phyloP scores from a whole-genome alignment of 2,797 vertebrate species.

The Aldrovandia affinis region DNA sequence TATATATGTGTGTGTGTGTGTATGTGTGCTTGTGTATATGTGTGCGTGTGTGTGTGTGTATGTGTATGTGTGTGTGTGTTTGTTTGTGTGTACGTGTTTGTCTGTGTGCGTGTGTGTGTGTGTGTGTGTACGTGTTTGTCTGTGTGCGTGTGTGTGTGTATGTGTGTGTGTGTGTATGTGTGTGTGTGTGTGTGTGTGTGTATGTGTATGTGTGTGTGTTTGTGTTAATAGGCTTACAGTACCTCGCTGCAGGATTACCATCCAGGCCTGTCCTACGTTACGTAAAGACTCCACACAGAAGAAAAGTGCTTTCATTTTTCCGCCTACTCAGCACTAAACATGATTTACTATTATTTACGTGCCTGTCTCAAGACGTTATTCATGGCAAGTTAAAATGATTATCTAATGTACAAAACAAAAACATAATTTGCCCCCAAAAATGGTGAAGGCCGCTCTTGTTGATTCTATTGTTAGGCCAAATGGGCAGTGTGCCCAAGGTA shows the following conservation, averaged over 20 bases:
- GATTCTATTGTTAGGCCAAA: not conserved
- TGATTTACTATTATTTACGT: not conserved
- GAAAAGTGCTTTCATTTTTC: not conserved
- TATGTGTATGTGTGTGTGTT: constrained; percentile 29
- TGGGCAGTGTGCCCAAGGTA: not conserved
- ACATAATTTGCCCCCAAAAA: not conserved
- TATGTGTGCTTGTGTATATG: not conserved
- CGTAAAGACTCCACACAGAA: constrained; percentile 59
- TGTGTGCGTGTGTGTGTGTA: not conserved
- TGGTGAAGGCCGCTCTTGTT: not conserved
- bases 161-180: not conserved
- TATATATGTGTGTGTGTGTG: not conserved
- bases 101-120: not conserved
- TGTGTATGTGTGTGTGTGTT: too few species aligned
- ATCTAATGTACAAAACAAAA: not conserved
- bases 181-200: constrained; percentile 21
- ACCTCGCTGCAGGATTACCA: constrained; percentile 14
- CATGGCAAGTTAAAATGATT: not conserved
- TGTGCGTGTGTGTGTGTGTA: too few species aligned
- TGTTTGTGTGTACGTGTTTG: constrained; percentile 33
- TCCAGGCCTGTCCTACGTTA: constrained; percentile 11
- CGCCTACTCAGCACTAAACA: not conserved
- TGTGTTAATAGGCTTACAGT: constrained; percentile 26
- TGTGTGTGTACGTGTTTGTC: not conserved
- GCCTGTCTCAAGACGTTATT: not conserved